A percentile compares a stretch with the other conserved stretches of the same genome.
These are phyloP conservation scores for Saimiri boliviensis DNA, from an alignment of 2,113 vertebrate genomes.

Conservation along the genomic window DNA sequence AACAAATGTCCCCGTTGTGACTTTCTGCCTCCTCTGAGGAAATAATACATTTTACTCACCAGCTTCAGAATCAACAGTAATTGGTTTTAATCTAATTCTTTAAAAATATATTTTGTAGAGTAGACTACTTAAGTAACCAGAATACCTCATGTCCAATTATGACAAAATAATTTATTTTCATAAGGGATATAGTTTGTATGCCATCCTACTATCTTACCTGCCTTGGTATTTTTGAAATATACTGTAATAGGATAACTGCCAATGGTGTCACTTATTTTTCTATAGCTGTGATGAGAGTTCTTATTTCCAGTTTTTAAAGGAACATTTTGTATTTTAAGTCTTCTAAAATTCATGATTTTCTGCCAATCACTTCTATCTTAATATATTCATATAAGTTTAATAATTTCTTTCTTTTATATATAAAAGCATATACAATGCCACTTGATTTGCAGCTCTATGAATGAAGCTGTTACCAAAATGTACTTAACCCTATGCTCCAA, in stretches of 20 bases:
- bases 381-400: neutral
- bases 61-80: neutral
- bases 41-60: neutral
- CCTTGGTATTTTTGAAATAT: slow-evolving; percentile 13
- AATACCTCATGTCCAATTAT: neutral
- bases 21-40: neutral
- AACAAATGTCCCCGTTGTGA: neutral
- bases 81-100: slow-evolving; percentile 40
- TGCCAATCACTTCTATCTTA: neutral
- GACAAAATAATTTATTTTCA: neutral
- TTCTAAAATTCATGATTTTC: slow-evolving; percentile 12
- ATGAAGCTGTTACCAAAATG: neutral
- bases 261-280: neutral
- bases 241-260: neutral
- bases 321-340: neutral
- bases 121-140: neutral
- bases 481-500: neutral
- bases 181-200: neutral
- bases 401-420: slow-evolving; percentile 5
- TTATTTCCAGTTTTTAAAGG: slow-evolving; percentile 23
- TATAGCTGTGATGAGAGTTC: neutral
- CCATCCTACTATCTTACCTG: neutral
- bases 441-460: neutral
- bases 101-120: neutral
- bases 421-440: neutral